Base-by-base conservation (phyloP, 1,140 invertebrate species). In the Drosophila fuyamai region DNA sequence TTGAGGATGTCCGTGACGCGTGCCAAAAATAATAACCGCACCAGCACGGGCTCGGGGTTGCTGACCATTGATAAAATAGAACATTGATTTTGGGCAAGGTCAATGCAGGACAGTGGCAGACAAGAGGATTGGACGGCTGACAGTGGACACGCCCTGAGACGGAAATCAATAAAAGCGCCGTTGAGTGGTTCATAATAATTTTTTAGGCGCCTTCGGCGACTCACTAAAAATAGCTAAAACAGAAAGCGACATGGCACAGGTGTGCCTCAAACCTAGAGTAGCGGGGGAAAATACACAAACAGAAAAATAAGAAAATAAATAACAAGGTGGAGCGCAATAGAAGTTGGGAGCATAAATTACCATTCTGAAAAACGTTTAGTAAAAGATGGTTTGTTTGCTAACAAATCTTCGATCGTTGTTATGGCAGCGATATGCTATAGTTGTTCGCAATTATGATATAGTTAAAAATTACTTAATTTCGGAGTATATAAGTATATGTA, bases 11-110 rank as follows among this genome's bases (percentile, higher is more conserved):
- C 57, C 40, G 74, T 75, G 81, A 90, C 78, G 86, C 81, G 81
- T 90, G 86, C 85, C 85, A 90, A 90, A 85, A 90, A 86, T 79
- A 91, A 90, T 79, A 92, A 72, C 76, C 89, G 76, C 65, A 79
- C 67, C 59, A 61, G 78, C 58, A 43, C 76, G 60, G 59, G 43
- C 57, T 35, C 56, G 35, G 56, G 60, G 12, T 32, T 41, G 59
- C 53, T 71, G 51, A 71, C 59, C 72, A 76, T 58, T 76, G 61
- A 83, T 79, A 72, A 83, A 83, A 83, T 86, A 76, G 60, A 73
- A 79, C 83, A 88, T 89, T 83, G 83, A 89, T 88, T 88, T 83
- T 76, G 71, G 81, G 16, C 83, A 76, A 50, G 40, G 38, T 59
- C 57, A 57, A 14, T 9, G 44, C 48, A 36, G 48, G 46, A 1